phyloP scores from a whole-genome alignment of 2,113 vertebrate species.

The Numenius arquata region DNA sequence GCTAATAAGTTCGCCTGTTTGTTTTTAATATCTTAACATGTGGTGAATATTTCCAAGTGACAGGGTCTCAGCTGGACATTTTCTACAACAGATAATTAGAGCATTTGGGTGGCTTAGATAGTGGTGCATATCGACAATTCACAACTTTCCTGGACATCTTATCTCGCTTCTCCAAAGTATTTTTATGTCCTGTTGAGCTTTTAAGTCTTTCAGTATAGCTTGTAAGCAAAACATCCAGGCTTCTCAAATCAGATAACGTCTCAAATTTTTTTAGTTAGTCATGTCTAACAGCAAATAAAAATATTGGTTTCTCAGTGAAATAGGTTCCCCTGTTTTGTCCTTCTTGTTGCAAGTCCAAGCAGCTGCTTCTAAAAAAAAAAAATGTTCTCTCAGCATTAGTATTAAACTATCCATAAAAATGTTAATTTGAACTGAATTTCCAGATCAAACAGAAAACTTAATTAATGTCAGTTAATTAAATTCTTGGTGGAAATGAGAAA shows the following conservation, averaged over 20 bases:
- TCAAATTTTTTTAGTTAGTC: background rate
- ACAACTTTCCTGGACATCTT: background rate
- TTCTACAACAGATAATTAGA: background rate
- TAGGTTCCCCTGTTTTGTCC: background rate
- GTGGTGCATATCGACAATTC: background rate
- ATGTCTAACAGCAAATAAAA: background rate
- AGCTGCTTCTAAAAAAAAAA: background rate
- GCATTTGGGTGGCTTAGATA: background rate
- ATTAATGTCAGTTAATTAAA: conserved; percentile 53
- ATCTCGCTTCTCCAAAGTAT: background rate
- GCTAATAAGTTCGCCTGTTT: background rate
- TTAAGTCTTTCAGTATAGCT: background rate
- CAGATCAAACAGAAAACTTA: conserved; percentile 54
- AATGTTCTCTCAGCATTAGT: background rate
- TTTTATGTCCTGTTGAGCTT: background rate
- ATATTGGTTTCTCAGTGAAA: background rate
- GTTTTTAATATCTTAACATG: background rate
- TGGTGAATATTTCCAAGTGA: background rate
- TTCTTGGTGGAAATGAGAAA: conserved; percentile 39
- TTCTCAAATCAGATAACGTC: background rate
- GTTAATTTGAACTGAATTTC: conserved; percentile 26
- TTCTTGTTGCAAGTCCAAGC: background rate
- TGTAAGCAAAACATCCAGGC: background rate
- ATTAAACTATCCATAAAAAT: conserved; percentile 23
- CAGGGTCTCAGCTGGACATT: background rate